A percentile compares a stretch with the other conserved stretches of the same genome.
Evolutionary conservation across 1,140 invertebrate species (phyloP).

Genomic region (Trichomalopsis sarcophagae): DNA sequence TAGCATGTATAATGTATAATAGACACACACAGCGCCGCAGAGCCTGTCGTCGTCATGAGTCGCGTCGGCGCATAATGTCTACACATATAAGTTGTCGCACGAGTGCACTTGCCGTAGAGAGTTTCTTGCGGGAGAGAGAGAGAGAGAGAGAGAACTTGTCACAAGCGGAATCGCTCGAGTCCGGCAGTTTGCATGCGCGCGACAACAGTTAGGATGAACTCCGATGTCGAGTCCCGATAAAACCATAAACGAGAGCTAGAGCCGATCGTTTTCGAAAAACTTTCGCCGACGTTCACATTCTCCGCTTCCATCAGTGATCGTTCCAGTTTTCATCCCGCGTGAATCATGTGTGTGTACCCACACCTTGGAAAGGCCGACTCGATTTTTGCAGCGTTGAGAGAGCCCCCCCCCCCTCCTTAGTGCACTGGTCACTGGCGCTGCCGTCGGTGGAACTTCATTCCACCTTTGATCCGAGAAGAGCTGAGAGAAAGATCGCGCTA

Average conservation of each 20-base stretch:
- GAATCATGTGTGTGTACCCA: not conserved
- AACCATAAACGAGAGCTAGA: not conserved
- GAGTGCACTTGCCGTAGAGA: not conserved
- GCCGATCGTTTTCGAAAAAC: not conserved
- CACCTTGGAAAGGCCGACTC: not conserved
- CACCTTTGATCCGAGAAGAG: constrained; percentile 10
- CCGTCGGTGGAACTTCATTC: constrained; percentile 35
- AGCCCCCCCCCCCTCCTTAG: not conserved
- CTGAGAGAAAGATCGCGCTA: not conserved
- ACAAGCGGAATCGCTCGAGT: too few species aligned
- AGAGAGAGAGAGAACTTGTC: too few species aligned
- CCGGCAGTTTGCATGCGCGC: too few species aligned
- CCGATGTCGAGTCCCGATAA: not conserved
- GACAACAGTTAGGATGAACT: not conserved
- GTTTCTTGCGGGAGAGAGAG: too few species aligned
- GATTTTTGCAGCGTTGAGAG: not conserved
- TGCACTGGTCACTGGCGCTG: constrained; percentile 9
- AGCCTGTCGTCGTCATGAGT: not conserved
- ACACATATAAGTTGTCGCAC: too few species aligned
- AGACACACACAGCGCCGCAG: not conserved
- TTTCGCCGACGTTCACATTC: not conserved
- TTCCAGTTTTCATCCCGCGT: not conserved
- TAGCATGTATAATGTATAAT: not conserved
- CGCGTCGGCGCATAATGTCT: too few species aligned
- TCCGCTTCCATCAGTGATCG: not conserved